Conservation (phyloP, 2,888 invertebrate species). For the Blera fallax region DNA sequence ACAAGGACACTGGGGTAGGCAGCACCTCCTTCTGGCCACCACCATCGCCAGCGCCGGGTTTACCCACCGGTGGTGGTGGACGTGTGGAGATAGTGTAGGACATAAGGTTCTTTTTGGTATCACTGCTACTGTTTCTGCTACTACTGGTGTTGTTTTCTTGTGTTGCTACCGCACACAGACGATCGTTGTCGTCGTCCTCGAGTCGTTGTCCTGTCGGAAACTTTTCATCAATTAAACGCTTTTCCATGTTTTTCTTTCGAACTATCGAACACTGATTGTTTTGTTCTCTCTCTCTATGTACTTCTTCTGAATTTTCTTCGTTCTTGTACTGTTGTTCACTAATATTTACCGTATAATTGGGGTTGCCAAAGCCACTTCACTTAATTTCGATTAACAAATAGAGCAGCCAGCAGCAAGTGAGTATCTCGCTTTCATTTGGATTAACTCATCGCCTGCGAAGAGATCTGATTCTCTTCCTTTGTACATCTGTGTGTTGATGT, state of each 20-base stretch:
- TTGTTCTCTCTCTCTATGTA: slow-evolving; percentile 14
- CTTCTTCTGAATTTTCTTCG: slow-evolving; percentile 13
- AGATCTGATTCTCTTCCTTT: slow-evolving; percentile 51
- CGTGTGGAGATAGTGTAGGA: slow-evolving; percentile 54
- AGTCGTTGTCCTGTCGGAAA: slow-evolving; percentile 72
- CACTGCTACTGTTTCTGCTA: slow-evolving; percentile 38
- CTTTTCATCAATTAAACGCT: slow-evolving; percentile 67
- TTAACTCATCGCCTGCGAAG: slow-evolving; percentile 68
- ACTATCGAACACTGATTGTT: slow-evolving; percentile 68
- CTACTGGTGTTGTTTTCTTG: slow-evolving; percentile 41
- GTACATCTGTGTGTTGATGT: slow-evolving; percentile 43
- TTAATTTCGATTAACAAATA: slow-evolving; percentile 72
- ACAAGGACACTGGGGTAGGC: slow-evolving; percentile 76
- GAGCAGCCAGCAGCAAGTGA: slow-evolving; percentile 55
- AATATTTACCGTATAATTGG: slow-evolving; percentile 44
- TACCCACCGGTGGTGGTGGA: slow-evolving; percentile 51
- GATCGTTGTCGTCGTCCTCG: slow-evolving; percentile 53
- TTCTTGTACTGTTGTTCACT: no score
- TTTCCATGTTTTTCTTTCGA: slow-evolving; percentile 49
- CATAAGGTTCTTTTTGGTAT: slow-evolving; percentile 68
- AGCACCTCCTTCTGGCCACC: slow-evolving; percentile 32
- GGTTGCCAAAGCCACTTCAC: slow-evolving; percentile 68
- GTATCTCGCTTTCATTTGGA: slow-evolving; percentile 72
- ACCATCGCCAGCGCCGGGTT: slow-evolving; percentile 25
- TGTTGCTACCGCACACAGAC: slow-evolving; percentile 59